Percentiles rank a stretch among this genome's conserved stretches.
phyloP scores from a whole-genome alignment of 1,140 invertebrate genomes.

The Camponotus vicinus region DNA sequence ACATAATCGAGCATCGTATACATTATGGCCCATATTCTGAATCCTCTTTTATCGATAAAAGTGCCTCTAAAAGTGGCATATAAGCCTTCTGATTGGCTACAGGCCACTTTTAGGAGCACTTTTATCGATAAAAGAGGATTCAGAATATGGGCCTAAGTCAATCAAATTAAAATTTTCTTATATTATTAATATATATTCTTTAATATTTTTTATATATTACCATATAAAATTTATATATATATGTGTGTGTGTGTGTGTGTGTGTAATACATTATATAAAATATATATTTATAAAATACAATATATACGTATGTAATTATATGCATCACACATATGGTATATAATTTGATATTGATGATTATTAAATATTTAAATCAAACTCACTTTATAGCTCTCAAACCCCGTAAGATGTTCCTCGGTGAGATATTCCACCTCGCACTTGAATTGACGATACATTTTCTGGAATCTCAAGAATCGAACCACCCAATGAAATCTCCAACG shows the following conservation, averaged over 20 bases:
- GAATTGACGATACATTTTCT: constrained; percentile 79
- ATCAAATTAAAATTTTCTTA: no score
- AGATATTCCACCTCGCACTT: constrained; percentile 91
- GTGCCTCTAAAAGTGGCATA: no score
- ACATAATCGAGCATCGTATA: neutral
- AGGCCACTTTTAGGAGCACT: no score
- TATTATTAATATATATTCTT: no score
- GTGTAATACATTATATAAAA: neutral
- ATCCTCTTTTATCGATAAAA: no score
- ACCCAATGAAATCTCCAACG: neutral
- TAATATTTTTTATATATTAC: no score
- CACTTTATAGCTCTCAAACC: constrained; percentile 98
- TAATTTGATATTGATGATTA: neutral
- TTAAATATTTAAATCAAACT: constrained; percentile 60
- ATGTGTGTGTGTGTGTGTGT: neutral
- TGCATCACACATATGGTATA: no score
- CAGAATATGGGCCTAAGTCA: no score
- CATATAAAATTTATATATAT: neutral
- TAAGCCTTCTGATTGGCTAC: no score
- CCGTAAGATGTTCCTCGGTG: constrained; percentile 92
- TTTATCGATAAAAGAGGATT: no score
- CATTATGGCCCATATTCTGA: no score
- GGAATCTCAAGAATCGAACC: neutral
- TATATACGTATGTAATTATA: neutral
- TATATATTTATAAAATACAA: neutral